Evolutionary conservation across 1,140 invertebrate genomes (phyloP), one percentile per base, ranked within the genome.

Genomic region (Drosophila kikkawai): DNA sequence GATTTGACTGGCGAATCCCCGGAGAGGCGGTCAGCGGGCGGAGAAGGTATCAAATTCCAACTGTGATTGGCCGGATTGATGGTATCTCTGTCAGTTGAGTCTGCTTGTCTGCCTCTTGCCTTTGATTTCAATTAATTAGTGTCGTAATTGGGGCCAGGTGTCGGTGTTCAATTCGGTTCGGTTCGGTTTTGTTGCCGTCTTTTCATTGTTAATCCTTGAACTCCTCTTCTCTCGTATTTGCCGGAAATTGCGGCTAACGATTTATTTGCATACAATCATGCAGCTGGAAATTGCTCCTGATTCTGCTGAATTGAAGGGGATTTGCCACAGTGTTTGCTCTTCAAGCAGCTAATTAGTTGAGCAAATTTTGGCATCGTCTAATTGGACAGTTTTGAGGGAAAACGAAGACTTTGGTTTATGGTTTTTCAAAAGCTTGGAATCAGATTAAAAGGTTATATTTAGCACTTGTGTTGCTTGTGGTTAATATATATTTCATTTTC

Each of bases 111-210:
- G 22, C 9, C 45, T 29, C 55, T 61, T 61, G 44, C 50, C 61
- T 77, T 61, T 63, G 60, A 68, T 70, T 80, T 78, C 80, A 74
- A 84, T 83, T 88, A 87, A 84, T 87, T 88, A 79, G 67, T 59
- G 12, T 48, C 50, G 65, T 79, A 88, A 88, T 90, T 84, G 84
- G 50, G 48, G 64, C 19, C 67, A 74, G 76, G 68, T 78, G 57
- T 83, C 47, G 58, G 29, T 17, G 0, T 50, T 29, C 22, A 2
- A 15, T 50, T 50, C 48, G 22, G 13, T 50, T 29, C 13, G 7
- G 3, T 48, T 29, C 4, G 41, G 39, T 70, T 59, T 59, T 69
- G 48, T 45, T 77, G 37, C 56, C 63, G 50, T n/a, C 37, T 48
- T 29, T 42, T 41, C 42, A 45, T 58, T 53, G 47, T 65, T 42